Conservation (phyloP, 2,888 invertebrate species). For the Leptopilina myrica region DNA sequence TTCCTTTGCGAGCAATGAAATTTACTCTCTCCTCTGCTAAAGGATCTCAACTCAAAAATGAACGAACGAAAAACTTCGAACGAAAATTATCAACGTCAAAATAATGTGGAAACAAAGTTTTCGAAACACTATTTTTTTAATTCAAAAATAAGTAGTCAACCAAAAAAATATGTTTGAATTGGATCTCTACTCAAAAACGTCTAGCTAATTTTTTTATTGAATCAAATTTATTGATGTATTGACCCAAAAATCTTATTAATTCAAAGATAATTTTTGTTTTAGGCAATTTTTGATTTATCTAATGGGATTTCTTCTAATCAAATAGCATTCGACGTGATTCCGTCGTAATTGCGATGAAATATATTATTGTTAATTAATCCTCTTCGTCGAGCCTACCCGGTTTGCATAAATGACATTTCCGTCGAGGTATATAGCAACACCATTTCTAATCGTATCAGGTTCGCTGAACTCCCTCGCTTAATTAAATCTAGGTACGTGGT, state of each 20-base stretch:
- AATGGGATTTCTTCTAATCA: too few relatives aligned
- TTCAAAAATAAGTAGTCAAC: too few relatives aligned
- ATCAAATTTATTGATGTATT: too few relatives aligned
- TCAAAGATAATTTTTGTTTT: too few relatives aligned
- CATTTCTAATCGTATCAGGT: conserved; percentile 10
- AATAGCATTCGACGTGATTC: not conserved
- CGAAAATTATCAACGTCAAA: too few relatives aligned
- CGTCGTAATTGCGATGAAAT: not conserved
- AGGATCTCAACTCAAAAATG: conserved; percentile 6
- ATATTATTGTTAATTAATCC: conserved; percentile 27
- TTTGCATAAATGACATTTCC: conserved; percentile 20
- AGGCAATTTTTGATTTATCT: too few relatives aligned
- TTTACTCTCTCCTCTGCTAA: not conserved
- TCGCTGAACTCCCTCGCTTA: conserved; percentile 17
- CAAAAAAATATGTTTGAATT: too few relatives aligned
- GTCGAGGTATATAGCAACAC: conserved; percentile 6
- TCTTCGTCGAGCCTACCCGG: conserved; percentile 6
- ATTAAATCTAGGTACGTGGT: conserved; percentile 11
- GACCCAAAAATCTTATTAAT: too few relatives aligned
- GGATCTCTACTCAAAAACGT: too few relatives aligned
- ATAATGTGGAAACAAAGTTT: too few relatives aligned
- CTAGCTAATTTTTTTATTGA: too few relatives aligned
- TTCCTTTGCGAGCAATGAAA: conserved; percentile 9
- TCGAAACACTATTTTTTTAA: too few relatives aligned
- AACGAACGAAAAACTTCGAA: not conserved